Conservation (phyloP, 2,113 vertebrate species). For the Mormyrus lacerda region DNA sequence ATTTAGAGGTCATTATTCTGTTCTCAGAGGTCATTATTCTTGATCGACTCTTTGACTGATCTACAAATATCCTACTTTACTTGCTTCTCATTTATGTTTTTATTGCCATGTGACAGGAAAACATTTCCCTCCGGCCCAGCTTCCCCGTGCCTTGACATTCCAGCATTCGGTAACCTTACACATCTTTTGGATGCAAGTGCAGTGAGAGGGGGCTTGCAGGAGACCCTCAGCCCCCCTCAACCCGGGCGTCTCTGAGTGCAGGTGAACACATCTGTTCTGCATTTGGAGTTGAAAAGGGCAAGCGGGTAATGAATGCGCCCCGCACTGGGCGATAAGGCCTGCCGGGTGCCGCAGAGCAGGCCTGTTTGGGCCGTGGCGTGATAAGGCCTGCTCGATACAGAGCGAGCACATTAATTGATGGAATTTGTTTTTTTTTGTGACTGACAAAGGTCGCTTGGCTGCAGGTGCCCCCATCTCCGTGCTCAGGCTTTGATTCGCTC, state of each 20-base stretch:
- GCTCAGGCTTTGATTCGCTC: not conserved
- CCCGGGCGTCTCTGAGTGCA: not conserved
- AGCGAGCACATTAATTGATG: conserved; percentile 12
- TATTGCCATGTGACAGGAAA: not conserved
- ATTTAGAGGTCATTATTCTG: conserved; percentile 17
- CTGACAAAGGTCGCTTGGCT: not conserved
- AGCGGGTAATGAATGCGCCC: conserved; percentile 14
- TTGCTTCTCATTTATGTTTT: not conserved
- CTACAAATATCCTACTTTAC: conserved; percentile 24
- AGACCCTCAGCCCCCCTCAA: not conserved
- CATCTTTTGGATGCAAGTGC: not conserved
- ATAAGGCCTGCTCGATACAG: not conserved
- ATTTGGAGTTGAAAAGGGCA: conserved; percentile 13
- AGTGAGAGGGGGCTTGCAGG: not conserved
- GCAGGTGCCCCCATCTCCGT: too few relatives aligned
- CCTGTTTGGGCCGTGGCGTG: not conserved
- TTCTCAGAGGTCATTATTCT: conserved; percentile 19
- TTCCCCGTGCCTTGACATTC: not conserved
- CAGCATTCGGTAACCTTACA: not conserved
- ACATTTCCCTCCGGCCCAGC: not conserved
- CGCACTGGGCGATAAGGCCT: not conserved
- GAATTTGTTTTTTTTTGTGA: not conserved
- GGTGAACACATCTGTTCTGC: conserved; percentile 13
- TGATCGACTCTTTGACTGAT: conserved; percentile 31
- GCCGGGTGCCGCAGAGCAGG: not conserved